Conservation (phyloP, 2,888 invertebrate species). For the Spisula solida region DNA sequence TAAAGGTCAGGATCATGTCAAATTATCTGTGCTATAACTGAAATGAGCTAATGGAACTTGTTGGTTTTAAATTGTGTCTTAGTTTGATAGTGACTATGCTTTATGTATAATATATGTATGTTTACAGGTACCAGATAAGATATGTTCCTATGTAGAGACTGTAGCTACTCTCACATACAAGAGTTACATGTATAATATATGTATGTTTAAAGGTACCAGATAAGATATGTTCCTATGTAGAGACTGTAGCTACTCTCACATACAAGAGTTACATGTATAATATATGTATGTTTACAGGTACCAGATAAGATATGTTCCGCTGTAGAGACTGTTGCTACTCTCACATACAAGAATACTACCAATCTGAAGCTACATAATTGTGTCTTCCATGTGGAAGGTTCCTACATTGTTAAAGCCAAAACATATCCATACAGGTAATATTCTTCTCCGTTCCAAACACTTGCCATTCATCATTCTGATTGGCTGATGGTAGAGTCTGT, state of each 20-base stretch:
- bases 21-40: too few species aligned
- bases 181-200: too few species aligned
- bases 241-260: conserved; percentile 71
- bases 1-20: too few species aligned
- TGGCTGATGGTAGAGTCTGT: too few species aligned
- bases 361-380: conserved; percentile 91
- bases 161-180: conserved; percentile 84
- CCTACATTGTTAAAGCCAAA: conserved; percentile 72
- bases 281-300: conserved; percentile 63
- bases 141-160: conserved; percentile 70
- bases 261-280: conserved; percentile 88
- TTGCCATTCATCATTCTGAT: too few species aligned
- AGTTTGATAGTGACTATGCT: too few species aligned
- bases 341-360: conserved; percentile 90
- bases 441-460: neutral
- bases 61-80: too few species aligned
- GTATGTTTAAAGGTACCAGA: conserved; percentile 74
- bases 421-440: conserved; percentile 67
- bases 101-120: too few species aligned
- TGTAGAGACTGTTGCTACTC: conserved; percentile 70
- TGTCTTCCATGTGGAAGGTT: conserved; percentile 91
- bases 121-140: conserved; percentile 76
- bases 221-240: conserved; percentile 66
- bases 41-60: too few species aligned
- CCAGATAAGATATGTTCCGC: conserved; percentile 73